phyloP scores from a whole-genome alignment of 2,888 invertebrate genomes.

The Orthosia incerta region DNA sequence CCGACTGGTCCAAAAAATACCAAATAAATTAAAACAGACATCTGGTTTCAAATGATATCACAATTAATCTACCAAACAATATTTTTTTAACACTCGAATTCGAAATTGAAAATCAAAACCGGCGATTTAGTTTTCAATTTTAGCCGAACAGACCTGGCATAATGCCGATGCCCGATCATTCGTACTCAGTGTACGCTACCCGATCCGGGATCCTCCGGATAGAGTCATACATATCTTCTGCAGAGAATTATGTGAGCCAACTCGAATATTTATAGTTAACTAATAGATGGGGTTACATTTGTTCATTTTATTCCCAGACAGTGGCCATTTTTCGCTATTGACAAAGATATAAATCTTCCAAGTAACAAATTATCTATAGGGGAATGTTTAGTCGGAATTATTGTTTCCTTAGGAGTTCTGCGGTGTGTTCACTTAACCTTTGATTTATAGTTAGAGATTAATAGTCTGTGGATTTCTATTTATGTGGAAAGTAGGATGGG shows the following conservation, averaged over 20 bases:
- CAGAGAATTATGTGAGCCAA: constrained; percentile 76
- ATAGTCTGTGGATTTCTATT: constrained; percentile 23
- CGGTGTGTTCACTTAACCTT: constrained; percentile 33
- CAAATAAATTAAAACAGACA: too few relatives aligned
- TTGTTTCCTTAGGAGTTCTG: constrained; percentile 46
- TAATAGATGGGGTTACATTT: constrained; percentile 71
- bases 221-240: constrained; percentile 79
- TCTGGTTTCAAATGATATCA: too few relatives aligned
- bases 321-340: constrained; percentile 67
- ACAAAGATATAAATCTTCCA: constrained; percentile 68
- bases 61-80: too few relatives aligned
- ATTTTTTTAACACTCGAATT: background rate
- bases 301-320: constrained; percentile 58
- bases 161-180: constrained; percentile 15
- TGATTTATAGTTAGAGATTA: constrained; percentile 39
- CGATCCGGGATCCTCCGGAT: constrained; percentile 62
- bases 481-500: constrained; percentile 8
- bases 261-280: constrained; percentile 76
- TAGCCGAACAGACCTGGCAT: constrained; percentile 5
- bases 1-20: too few relatives aligned
- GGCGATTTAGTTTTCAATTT: background rate
- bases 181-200: constrained; percentile 63
- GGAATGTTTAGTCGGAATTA: constrained; percentile 44
- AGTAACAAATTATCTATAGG: constrained; percentile 58
- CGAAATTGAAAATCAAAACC: background rate